These are phyloP conservation scores for Peromyscus nudipes DNA, from an alignment of 2,797 vertebrate species.

Conservation along the genomic window DNA sequence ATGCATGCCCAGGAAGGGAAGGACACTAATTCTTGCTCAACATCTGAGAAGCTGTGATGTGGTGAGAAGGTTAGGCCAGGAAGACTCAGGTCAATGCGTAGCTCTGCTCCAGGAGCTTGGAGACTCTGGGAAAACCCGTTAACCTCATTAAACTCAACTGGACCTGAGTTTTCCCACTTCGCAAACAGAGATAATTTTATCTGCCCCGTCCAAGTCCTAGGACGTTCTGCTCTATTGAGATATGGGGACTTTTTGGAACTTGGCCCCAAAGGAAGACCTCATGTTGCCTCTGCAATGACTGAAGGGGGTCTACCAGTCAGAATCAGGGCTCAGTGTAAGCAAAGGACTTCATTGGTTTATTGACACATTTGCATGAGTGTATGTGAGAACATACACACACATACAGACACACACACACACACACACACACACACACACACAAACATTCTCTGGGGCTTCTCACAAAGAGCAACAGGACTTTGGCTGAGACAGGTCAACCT, in stretches of 20 bases:
- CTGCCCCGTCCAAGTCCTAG: constrained; percentile 46
- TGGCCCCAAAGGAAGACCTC: background rate
- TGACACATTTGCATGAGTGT: background rate
- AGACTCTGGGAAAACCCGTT: constrained; percentile 75
- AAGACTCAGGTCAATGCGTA: constrained; percentile 51
- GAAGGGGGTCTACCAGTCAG: constrained; percentile 8
- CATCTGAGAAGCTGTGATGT: constrained; percentile 1
- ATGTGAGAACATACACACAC: background rate
- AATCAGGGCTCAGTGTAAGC: background rate
- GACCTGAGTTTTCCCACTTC: constrained; percentile 59
- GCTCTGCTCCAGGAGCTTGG: constrained; percentile 43
- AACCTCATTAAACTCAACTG: constrained; percentile 74
- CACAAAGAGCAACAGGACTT: background rate
- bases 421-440: no score
- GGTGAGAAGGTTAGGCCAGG: background rate
- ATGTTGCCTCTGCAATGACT: background rate
- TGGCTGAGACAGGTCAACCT: background rate
- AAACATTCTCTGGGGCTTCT: background rate
- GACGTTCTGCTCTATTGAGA: constrained; percentile 62
- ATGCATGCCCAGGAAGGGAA: background rate
- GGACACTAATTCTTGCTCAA: constrained; percentile 16
- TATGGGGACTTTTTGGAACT: constrained; percentile 3
- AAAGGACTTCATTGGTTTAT: background rate
- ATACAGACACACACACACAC: no score
- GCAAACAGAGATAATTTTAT: constrained; percentile 67